Evolutionary conservation across 2,888 invertebrate genomes (phyloP).

Genomic region (Nemapogon koenigi): DNA sequence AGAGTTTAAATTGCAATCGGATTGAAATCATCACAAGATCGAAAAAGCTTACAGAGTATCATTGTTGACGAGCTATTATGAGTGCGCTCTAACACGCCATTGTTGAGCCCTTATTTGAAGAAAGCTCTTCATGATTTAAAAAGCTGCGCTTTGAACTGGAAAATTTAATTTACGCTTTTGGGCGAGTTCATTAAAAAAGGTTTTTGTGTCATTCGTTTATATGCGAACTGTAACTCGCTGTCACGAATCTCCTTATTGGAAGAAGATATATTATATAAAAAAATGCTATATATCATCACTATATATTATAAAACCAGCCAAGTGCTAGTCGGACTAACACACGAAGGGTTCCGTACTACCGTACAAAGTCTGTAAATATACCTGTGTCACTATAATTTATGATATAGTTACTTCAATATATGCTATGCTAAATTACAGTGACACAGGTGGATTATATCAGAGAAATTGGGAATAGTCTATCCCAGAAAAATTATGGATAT

Average conservation of each 20-base stretch:
- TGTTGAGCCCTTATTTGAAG: conserved; percentile 4
- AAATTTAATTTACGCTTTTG: conserved; percentile 1
- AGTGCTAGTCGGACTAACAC: not conserved
- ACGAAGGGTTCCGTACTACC: no score
- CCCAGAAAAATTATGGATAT: no score
- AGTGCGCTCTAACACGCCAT: conserved; percentile 1
- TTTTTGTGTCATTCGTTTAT: conserved; percentile 2
- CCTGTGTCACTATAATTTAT: no score
- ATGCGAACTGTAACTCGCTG: not conserved
- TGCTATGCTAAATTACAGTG: no score
- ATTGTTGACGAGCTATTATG: not conserved
- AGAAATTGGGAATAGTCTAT: no score
- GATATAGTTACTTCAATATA: no score
- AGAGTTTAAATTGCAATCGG: no score
- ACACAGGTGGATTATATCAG: no score
- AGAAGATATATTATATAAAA: not conserved
- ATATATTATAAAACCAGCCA: not conserved
- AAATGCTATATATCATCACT: not conserved
- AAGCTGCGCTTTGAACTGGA: not conserved
- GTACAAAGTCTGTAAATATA: no score
- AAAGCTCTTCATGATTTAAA: conserved; percentile 2
- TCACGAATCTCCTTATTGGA: not conserved
- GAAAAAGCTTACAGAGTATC: conserved; percentile 1
- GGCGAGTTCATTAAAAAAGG: conserved; percentile 4
- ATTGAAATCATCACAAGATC: no score